Evolutionary conservation across 1,140 invertebrate genomes (phyloP).

Genomic region (Akabosia matsudoensis): DNA sequence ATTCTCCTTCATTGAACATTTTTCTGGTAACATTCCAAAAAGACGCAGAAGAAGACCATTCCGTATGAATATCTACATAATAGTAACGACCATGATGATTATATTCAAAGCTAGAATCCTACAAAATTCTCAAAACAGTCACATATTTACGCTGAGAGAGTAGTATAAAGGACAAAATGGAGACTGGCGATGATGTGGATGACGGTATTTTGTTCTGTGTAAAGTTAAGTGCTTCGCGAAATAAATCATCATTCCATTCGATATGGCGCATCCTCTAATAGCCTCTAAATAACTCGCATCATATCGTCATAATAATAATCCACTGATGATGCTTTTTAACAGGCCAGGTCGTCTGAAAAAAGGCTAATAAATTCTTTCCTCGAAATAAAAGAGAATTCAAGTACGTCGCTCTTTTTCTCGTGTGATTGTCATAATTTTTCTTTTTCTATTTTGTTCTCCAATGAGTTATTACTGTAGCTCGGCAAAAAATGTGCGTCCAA

Average conservation of each 20-base stretch:
- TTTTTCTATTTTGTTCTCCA: not conserved
- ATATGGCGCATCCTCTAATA: conserved; percentile 21
- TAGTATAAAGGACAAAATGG: too few species aligned
- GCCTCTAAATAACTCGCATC: not conserved
- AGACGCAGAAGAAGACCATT: not conserved
- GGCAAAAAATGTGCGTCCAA: too few species aligned
- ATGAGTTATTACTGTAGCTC: not conserved
- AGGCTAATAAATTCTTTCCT: too few species aligned
- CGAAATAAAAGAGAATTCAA: too few species aligned
- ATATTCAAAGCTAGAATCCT: not conserved
- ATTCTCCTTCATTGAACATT: not conserved
- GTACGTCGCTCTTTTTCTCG: too few species aligned
- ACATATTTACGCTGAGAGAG: too few species aligned
- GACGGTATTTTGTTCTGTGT: not conserved
- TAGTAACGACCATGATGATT: not conserved
- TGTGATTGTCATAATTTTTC: not conserved
- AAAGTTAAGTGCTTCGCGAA: not conserved
- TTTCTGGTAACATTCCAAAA: conserved; percentile 5
- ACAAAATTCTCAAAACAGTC: not conserved
- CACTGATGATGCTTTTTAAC: not conserved
- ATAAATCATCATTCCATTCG: conserved; percentile 23
- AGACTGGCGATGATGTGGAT: not conserved
- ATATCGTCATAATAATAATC: too few species aligned
- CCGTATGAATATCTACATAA: too few species aligned
- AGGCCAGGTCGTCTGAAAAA: not conserved